Percentiles rank a stretch among this genome's conserved stretches.
phyloP scores from a whole-genome alignment of 2,797 vertebrate species.

The Acropternis orthonyx region DNA sequence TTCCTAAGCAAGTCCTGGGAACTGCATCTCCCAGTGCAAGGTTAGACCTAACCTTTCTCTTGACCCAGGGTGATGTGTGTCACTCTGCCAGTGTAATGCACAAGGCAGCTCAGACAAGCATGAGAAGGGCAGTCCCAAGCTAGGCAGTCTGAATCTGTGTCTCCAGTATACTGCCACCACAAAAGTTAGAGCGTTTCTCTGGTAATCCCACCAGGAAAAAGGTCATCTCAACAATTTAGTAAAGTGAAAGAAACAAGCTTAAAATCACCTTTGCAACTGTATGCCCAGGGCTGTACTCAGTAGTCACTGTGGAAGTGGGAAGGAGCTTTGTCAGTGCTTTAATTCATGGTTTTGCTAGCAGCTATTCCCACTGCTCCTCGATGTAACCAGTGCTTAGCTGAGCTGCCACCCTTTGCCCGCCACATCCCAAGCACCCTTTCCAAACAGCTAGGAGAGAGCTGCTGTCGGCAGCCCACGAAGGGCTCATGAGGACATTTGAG shows the following conservation, averaged over 20 bases:
- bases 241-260: neutral
- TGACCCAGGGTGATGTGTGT: neutral
- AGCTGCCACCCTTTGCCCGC: neutral
- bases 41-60: neutral
- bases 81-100: accelerated
- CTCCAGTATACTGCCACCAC: neutral
- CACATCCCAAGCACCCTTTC: neutral
- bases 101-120: neutral
- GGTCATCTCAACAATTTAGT: neutral
- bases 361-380: neutral
- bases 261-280: neutral
- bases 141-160: neutral
- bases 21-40: neutral
- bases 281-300: neutral
- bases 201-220: neutral
- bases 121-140: neutral
- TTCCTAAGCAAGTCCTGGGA: neutral
- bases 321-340: neutral
- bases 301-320: neutral
- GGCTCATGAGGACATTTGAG: neutral
- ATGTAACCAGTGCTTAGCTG: accelerated
- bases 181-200: neutral
- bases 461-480: neutral
- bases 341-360: neutral
- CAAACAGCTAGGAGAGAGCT: neutral